Percentiles rank a stretch among this genome's conserved stretches.
Evolutionary conservation across 2,888 invertebrate species (phyloP).

Genomic region (Julus scanicus): DNA sequence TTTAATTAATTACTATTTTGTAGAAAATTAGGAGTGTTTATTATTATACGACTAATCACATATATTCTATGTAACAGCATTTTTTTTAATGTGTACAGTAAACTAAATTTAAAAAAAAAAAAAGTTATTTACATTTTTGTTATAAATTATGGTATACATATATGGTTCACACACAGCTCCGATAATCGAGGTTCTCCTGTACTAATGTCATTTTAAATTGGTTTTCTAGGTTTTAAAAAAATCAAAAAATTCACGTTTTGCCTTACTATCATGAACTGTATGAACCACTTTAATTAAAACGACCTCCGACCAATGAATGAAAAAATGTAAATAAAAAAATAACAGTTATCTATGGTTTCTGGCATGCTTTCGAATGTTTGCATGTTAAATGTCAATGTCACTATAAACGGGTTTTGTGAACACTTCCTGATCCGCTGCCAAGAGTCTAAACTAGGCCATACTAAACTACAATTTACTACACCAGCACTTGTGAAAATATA

Average conservation of each 20-base stretch:
- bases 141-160: too few species aligned
- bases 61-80: too few species aligned
- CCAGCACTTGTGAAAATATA: not conserved
- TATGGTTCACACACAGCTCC: too few species aligned
- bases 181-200: too few species aligned
- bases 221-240: not conserved
- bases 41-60: too few species aligned
- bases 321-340: not conserved
- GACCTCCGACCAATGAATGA: not conserved
- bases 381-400: conserved; percentile 31
- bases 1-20: too few species aligned
- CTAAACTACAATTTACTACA: not conserved
- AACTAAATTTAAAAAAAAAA: too few species aligned
- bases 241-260: too few species aligned
- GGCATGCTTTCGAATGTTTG: not conserved
- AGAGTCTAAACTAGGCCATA: not conserved
- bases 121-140: too few species aligned
- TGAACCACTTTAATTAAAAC: not conserved
- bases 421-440: not conserved
- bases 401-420: not conserved
- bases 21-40: too few species aligned
- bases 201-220: too few species aligned
- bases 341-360: not conserved
- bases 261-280: not conserved
- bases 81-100: too few species aligned